Base-by-base conservation (phyloP, 2,888 invertebrate genomes). In the Anodontia alba region DNA sequence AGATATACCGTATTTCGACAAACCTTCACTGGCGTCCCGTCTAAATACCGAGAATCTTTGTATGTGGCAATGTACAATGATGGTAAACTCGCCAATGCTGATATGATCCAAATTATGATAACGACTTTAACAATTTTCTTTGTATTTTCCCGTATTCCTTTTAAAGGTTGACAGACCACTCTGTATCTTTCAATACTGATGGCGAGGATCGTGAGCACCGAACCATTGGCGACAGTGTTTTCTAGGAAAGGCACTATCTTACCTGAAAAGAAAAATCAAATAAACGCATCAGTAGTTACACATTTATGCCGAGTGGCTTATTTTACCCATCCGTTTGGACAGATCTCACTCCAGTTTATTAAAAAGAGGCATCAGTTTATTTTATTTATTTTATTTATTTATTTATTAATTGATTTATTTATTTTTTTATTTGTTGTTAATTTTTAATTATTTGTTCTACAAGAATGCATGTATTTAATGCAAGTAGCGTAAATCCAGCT, bases 171-270 rank as follows among this genome's bases (percentile, higher is more conserved):
- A 94, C 98, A 98, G 93, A 98, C 98, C 83, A 98, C 98, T 95
- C 97, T 97, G 95, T 97, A 97, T 42, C 97, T 96, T 95, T 98
- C 98, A 94, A 98, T 97, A 71, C 98, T 98, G 94, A 98, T 98
- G 78, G 98, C 98, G 91, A 98, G 95, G 91, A 98, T 98, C 51
- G 98, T 98, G 71, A 98, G 95, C 3, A 98, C 98, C 42, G 98
- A 98, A 33, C 98, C 98, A 93, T 98, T 98, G 0, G 98, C 98
- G 31, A 98, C 98, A 0, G 98, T 97, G 93, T 98, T 95, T 95
- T 98, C 98, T 78, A 98, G 97, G 94, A 98, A 98, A 0, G 98
- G 98, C 7, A 98, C 98, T 26, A 97, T 97, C 94, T 98, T 97
- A 95, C 98, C 98, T 98, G 96, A 51, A 95, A 90, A 26, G 49